phyloP scores from a whole-genome alignment of 2,797 vertebrate species.

The Periophthalmus magnuspinnatus region DNA sequence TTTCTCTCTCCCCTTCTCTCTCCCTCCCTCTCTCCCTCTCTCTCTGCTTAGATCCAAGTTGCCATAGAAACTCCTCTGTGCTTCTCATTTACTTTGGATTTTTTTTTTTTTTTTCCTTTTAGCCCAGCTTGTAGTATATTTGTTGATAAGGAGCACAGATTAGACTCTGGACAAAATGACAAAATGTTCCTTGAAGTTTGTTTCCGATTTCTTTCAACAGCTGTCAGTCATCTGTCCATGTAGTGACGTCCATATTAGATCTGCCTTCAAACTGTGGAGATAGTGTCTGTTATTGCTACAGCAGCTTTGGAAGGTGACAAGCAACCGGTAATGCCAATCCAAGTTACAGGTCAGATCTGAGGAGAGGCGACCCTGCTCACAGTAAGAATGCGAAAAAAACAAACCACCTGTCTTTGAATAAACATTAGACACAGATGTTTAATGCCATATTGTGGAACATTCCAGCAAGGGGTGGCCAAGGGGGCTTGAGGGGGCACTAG shows the following conservation, averaged over 20 bases:
- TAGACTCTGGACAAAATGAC: conserved; percentile 1
- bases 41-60: conserved; percentile 64
- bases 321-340: no score
- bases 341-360: no score
- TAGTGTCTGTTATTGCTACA: neutral
- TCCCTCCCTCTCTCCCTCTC: neutral
- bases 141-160: conserved; percentile 19
- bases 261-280: conserved; percentile 11
- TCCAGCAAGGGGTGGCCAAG: no score
- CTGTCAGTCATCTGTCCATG: neutral
- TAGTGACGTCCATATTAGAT: conserved; percentile 9
- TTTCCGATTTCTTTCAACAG: neutral
- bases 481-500: no score
- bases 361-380: no score
- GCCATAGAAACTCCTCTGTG: conserved; percentile 74
- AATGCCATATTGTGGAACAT: no score
- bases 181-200: neutral
- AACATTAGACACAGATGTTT: no score
- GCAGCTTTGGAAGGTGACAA: no score
- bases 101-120: conserved; percentile 41
- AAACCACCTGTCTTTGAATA: no score
- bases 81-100: conserved; percentile 53
- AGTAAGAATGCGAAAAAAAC: no score
- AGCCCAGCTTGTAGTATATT: conserved; percentile 20
- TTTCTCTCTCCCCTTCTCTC: neutral